These are phyloP conservation scores for Fragum fragum DNA, from an alignment of 2,888 invertebrate species.

Conservation along the genomic window DNA sequence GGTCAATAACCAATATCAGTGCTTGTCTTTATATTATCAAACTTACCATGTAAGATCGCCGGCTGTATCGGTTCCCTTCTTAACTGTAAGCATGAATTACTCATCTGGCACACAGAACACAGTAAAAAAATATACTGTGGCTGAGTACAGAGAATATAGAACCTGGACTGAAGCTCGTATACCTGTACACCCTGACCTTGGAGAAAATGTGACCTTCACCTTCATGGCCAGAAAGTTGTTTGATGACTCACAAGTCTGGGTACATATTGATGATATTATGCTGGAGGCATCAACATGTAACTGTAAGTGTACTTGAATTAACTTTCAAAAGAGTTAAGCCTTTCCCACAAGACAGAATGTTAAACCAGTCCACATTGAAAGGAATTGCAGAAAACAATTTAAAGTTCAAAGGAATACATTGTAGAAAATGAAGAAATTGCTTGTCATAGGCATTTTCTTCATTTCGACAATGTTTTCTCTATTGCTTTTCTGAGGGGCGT, in stretches of 20 bases:
- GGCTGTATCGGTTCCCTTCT: neutral
- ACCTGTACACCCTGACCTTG: neutral
- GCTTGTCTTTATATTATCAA: neutral
- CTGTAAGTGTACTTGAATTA: neutral
- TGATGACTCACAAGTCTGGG: neutral
- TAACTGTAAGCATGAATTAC: neutral
- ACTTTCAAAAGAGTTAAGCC: too few relatives aligned
- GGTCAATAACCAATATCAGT: neutral
- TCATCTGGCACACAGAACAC: neutral
- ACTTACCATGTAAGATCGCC: neutral
- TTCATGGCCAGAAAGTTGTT: neutral
- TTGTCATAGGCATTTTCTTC: too few relatives aligned
- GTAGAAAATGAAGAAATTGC: too few relatives aligned
- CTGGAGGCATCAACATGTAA: neutral
- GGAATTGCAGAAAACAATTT: too few relatives aligned
- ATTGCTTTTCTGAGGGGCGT: too few relatives aligned
- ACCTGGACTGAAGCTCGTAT: slow-evolving; percentile 2
- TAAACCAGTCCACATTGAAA: too few relatives aligned
- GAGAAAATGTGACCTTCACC: neutral
- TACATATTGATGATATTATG: slow-evolving; percentile 2
- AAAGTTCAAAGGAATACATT: too few relatives aligned
- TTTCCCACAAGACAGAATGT: too few relatives aligned
- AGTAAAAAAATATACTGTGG: neutral
- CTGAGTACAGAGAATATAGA: neutral
- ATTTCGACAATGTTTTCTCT: too few relatives aligned